phyloP scores from a whole-genome alignment of 2,888 invertebrate genomes.

The Automeris io region DNA sequence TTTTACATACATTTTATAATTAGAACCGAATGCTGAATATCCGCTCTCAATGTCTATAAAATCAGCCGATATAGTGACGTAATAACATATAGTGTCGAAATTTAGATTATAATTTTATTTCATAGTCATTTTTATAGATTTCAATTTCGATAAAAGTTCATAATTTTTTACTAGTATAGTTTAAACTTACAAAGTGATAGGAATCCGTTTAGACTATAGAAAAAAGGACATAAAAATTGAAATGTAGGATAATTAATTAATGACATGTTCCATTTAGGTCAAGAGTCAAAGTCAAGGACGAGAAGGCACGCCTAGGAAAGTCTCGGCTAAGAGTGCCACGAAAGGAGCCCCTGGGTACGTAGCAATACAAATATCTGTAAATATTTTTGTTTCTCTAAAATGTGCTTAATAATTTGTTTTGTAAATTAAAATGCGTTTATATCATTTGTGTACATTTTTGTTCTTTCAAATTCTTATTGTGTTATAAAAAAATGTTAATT shows the following conservation, averaged over 20 bases:
- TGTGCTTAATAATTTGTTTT: not conserved
- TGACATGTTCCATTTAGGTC: conserved; percentile 64
- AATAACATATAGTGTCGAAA: too few relatives aligned
- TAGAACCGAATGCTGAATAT: too few relatives aligned
- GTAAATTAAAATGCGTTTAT: not conserved
- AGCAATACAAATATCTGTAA: not conserved
- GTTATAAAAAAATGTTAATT: conserved; percentile 7
- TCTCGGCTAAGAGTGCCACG: conserved; percentile 78
- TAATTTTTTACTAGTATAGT: too few relatives aligned
- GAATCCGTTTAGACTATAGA: not conserved
- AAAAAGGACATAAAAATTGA: conserved; percentile 1
- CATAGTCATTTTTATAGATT: too few relatives aligned
- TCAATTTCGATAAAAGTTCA: too few relatives aligned
- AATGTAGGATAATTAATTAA: not conserved
- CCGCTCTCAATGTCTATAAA: too few relatives aligned
- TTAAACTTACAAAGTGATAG: too few relatives aligned
- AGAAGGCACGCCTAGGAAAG: conserved; percentile 78
- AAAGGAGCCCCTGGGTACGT: conserved; percentile 73
- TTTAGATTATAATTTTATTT: too few relatives aligned
- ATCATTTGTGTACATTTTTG: not conserved
- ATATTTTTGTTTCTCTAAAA: not conserved
- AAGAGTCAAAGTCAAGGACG: conserved; percentile 65
- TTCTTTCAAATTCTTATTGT: not conserved
- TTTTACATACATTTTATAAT: too few relatives aligned
- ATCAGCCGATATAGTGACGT: too few relatives aligned